Base-by-base conservation (phyloP, 2,888 invertebrate genomes). In the Steromphala cineraria region DNA sequence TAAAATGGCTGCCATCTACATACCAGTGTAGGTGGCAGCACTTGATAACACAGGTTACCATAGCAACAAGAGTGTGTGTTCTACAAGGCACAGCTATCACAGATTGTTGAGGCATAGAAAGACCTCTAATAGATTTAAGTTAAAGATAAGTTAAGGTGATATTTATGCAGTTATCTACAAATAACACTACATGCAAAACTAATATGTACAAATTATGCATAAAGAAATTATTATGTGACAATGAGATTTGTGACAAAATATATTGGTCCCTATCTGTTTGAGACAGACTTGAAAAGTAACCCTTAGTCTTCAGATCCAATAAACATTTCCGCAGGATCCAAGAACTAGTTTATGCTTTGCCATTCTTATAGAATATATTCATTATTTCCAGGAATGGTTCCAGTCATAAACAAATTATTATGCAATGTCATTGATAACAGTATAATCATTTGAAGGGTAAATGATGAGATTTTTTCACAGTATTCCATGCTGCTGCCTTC, bases 51-150 rank as follows among this genome's bases (percentile, higher is more conserved):
- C 46, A 46, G 13, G 46, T 46, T 46, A 46, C 46, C 46, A 46
- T 46, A 13, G 46, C 46, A 46, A 46, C 46, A 46, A 46, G 46
- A 46, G 46, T 46, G 46, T 46, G 46, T 46, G 46, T 46, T 46
- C 71, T 71, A 71, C 71, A 71, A 36, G 71, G 40, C 40, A 71
- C 71, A 36, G 40, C 71, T 71, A 71, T 71, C 71, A 71, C 71
- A 71, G 71, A 71, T 36, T 71, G 10, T 28, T 71, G n/a, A 71
- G 40, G 31, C 71, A 71, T 7, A 40, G 71, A 71, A 71, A 71
- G 71, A 71, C 40, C 28, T 36, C 71, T 71, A 71, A 36, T 71
- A 71, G 21, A 56, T 56, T 21, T 56, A 56, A 56, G 56, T 56
- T 19, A 36, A 71, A 71, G 28, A 71, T 71, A n/a, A n/a, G 19